A percentile compares a stretch with the other conserved stretches of the same genome.
Conservation (phyloP, 2,113 vertebrate genomes). For the Lophotis ruficrista region DNA sequence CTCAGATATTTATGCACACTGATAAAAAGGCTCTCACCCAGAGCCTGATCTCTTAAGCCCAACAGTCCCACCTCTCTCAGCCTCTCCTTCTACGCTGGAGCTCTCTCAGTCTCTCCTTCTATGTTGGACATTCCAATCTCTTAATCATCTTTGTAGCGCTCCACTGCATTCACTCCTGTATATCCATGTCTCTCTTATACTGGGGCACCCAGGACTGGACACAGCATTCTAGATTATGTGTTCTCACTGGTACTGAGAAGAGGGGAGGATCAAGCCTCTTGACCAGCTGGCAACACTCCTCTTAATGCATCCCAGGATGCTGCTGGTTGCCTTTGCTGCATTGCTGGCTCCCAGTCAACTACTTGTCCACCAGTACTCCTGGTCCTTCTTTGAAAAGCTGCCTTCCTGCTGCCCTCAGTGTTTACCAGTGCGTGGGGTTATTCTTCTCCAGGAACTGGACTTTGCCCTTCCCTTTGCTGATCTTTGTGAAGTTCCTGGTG, state of each 20-base stretch:
- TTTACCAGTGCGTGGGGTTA: background rate
- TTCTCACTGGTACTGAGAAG: background rate
- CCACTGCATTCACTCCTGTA: background rate
- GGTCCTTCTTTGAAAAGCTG: background rate
- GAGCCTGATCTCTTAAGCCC: background rate
- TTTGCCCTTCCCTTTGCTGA: background rate
- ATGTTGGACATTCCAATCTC: background rate
- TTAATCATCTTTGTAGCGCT: background rate
- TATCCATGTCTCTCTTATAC: background rate
- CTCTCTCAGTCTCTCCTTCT: too few relatives aligned
- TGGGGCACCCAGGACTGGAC: background rate
- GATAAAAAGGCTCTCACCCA: background rate
- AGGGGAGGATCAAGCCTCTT: background rate
- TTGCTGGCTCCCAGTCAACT: background rate
- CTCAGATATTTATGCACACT: background rate
- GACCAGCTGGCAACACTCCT: background rate
- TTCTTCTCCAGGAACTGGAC: background rate
- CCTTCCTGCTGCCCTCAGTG: background rate
- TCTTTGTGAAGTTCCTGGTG: background rate
- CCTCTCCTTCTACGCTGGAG: background rate
- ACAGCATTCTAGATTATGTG: background rate
- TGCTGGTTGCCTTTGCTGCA: fast-evolving
- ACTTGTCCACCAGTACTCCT: background rate
- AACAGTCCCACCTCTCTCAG: background rate
- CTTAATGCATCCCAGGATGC: background rate